These are phyloP conservation scores for Bugulina stolonifera DNA, from an alignment of 2,888 invertebrate species.

Conservation along the genomic window DNA sequence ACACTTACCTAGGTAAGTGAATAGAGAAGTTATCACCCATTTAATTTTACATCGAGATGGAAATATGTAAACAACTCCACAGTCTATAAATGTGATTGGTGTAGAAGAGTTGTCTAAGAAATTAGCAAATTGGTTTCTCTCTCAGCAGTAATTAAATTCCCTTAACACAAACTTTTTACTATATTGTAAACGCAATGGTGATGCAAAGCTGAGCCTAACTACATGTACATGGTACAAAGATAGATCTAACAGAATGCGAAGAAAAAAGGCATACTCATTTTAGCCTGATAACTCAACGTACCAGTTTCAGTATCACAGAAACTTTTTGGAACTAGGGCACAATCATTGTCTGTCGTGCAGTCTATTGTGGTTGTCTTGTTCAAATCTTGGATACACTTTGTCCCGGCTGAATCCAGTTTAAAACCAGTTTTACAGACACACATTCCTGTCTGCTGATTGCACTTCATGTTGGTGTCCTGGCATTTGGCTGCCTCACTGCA, in stretches of 20 bases:
- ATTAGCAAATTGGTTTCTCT: too few relatives aligned
- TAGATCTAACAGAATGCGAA: too few relatives aligned
- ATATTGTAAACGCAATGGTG: too few relatives aligned
- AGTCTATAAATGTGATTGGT: too few relatives aligned
- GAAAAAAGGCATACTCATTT: too few relatives aligned
- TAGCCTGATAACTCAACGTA: too few relatives aligned
- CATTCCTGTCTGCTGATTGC: background rate
- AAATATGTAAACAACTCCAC: background rate
- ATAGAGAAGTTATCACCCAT: background rate
- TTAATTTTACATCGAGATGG: background rate
- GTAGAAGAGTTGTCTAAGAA: too few relatives aligned
- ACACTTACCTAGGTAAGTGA: background rate
- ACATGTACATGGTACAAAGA: too few relatives aligned
- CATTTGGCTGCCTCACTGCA: background rate
- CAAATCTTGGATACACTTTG: background rate
- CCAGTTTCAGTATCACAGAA: background rate
- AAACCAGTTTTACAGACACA: background rate
- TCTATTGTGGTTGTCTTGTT: background rate
- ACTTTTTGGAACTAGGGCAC: background rate
- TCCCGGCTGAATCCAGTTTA: background rate
- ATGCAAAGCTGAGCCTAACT: too few relatives aligned
- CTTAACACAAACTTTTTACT: too few relatives aligned
- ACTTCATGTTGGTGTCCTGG: background rate
- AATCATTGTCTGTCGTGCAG: background rate
- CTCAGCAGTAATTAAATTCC: too few relatives aligned